A percentile compares a stretch with the other conserved stretches of the same genome.
These are phyloP conservation scores for Hippocampus mohnikei DNA, from an alignment of 2,113 vertebrate genomes.

Conservation along the genomic window DNA sequence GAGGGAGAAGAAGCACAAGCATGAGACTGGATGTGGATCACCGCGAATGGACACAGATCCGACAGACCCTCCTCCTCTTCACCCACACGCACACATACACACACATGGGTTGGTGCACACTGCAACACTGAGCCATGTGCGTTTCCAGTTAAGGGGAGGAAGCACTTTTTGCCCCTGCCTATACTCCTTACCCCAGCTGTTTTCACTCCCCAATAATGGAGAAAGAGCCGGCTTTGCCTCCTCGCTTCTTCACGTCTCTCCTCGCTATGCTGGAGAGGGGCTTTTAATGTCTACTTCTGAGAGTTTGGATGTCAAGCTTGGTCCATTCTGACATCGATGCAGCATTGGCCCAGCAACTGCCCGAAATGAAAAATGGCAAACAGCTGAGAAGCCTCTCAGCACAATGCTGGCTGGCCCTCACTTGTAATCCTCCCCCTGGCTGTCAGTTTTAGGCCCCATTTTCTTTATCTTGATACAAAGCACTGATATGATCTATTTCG, in stretches of 20 bases:
- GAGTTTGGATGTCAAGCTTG: slow-evolving; percentile 19
- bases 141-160: slow-evolving; percentile 43
- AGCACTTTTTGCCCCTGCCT: slow-evolving; percentile 40
- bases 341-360: slow-evolving; percentile 54
- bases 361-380: slow-evolving; percentile 57
- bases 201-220: slow-evolving; percentile 35
- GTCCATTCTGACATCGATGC: slow-evolving; percentile 38
- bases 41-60: slow-evolving; percentile 41
- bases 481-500: slow-evolving; percentile 49
- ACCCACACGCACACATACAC: not conserved
- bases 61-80: slow-evolving; percentile 27
- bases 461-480: slow-evolving; percentile 50
- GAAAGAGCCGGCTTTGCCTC: slow-evolving; percentile 39
- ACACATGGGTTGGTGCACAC: slow-evolving; percentile 10
- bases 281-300: slow-evolving; percentile 58
- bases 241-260: slow-evolving; percentile 34
- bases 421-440: slow-evolving; percentile 43
- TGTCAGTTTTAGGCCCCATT: slow-evolving; percentile 55
- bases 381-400: slow-evolving; percentile 52
- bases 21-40: slow-evolving; percentile 44
- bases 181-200: slow-evolving; percentile 40
- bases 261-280: slow-evolving; percentile 33
- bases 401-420: slow-evolving; percentile 35
- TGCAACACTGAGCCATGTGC: slow-evolving; percentile 37
- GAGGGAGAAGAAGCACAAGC: slow-evolving; percentile 30